A percentile compares a stretch with the other conserved stretches of the same genome.
phyloP scores from a whole-genome alignment of 2,888 invertebrate genomes.

The Argynnis bischoffii region DNA sequence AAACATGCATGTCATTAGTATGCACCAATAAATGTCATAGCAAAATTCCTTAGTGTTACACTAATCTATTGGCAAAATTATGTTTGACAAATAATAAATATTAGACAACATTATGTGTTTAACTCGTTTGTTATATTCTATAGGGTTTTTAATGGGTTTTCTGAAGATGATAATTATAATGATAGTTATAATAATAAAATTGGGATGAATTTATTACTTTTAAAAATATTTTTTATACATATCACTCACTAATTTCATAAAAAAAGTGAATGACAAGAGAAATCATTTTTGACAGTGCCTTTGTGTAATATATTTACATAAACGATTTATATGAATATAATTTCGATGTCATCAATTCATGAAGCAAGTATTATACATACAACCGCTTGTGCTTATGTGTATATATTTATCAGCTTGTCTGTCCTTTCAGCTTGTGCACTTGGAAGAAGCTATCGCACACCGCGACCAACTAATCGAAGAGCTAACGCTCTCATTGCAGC shows the following conservation, averaged over 20 bases:
- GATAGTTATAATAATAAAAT: too few species aligned
- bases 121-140: too few species aligned
- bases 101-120: too few species aligned
- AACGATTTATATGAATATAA: neutral
- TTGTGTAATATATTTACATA: neutral
- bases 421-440: conserved; percentile 87
- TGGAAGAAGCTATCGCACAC: conserved; percentile 85
- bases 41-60: too few species aligned
- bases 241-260: neutral
- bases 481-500: conserved; percentile 86
- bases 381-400: conserved; percentile 10
- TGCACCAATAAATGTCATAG: too few species aligned
- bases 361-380: conserved; percentile 15
- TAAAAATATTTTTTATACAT: neutral
- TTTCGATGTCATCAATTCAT: neutral
- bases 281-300: conserved; percentile 9
- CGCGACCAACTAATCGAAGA: conserved; percentile 88
- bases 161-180: too few species aligned
- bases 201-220: too few species aligned
- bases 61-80: too few species aligned
- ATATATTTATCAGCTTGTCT: conserved; percentile 52
- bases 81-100: too few species aligned
- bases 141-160: too few species aligned
- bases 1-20: too few species aligned
- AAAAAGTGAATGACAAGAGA: neutral